Conservation (phyloP, 2,797 vertebrate genomes). For the Sebastes dallii region DNA sequence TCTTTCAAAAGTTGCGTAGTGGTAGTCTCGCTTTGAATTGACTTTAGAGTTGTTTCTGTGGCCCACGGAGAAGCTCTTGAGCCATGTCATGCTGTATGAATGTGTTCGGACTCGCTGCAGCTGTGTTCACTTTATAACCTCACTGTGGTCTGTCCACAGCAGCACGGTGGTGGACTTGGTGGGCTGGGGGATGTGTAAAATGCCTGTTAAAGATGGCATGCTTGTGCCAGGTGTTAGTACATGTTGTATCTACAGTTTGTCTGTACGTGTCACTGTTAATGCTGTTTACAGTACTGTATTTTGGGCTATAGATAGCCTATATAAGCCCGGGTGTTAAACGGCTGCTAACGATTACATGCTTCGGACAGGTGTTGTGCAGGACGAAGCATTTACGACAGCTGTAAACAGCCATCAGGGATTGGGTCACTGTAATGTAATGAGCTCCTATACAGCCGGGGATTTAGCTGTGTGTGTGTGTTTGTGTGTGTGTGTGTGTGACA, state of each 20-base stretch:
- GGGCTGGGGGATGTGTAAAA: slow-evolving; percentile 41
- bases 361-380: slow-evolving; percentile 67
- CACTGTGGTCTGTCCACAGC: slow-evolving; percentile 38
- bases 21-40: background rate
- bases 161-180: slow-evolving; percentile 16
- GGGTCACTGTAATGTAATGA: slow-evolving; percentile 54
- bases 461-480: slow-evolving; percentile 17
- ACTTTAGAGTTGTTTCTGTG: background rate
- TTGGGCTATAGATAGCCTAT: slow-evolving; percentile 11
- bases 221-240: slow-evolving; percentile 59
- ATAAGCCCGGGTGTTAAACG: slow-evolving; percentile 49
- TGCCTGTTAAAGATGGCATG: slow-evolving; percentile 60
- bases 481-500: slow-evolving; percentile 13
- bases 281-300: slow-evolving; percentile 28
- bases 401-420: slow-evolving; percentile 74
- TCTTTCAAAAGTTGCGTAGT: background rate
- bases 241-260: slow-evolving; percentile 21
- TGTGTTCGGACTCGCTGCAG: slow-evolving; percentile 41
- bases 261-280: background rate
- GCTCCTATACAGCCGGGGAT: slow-evolving; percentile 36
- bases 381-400: slow-evolving; percentile 66
- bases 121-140: slow-evolving; percentile 64
- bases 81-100: background rate
- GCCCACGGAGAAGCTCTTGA: slow-evolving; percentile 1
- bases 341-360: slow-evolving; percentile 72